Base-by-base conservation (phyloP, 2,888 invertebrate species). In the Cerceris rybyensis region DNA sequence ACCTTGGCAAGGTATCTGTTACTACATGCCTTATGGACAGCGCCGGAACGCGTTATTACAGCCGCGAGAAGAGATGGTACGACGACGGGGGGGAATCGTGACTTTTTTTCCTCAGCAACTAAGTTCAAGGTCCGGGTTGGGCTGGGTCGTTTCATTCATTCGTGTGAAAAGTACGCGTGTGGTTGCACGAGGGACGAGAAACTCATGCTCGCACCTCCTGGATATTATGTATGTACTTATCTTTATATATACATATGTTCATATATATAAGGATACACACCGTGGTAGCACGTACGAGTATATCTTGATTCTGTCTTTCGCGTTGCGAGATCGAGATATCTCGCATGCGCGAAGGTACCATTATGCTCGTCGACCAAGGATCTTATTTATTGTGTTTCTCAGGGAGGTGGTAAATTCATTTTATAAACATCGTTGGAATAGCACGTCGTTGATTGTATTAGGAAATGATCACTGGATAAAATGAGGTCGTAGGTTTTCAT, bases 41-140 rank as follows among this genome's bases (percentile, higher is more conserved):
- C 78, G 69, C 80, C 28, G 85, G 83, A 90, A 88, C 86, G 85
- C 90, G 85, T 90, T 87, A 89, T 90, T 89, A 90, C 85, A 86
- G 87, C 75, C 72, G 70, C 68, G 78, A 75, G 73, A 75, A 57
- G 49, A 59, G 67, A 8, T 28, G 57, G 71, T 61, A 78, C 68
- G 64, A 70, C 73, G 76, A 74, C 28, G 28, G 79, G 73, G 78
- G 78, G 80, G 78, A 82, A 75, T 81, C 84, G 75, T 64, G 78
- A 63, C 73, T 78, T 78, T 86, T 86, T 83, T 78, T 55, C 61
- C 17, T 52, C 63, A 69, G 67, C 75, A 84, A 83, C 81, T 61
- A 83, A 86, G 88, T 86, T 89, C 88, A 87, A 89, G 88, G 88
- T 85, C 87, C 88, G 84, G 81, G 82, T 80, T 87, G 88, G 88